Conservation (phyloP, 1,140 invertebrate species). For the Trachymyrmex cornetzi region DNA sequence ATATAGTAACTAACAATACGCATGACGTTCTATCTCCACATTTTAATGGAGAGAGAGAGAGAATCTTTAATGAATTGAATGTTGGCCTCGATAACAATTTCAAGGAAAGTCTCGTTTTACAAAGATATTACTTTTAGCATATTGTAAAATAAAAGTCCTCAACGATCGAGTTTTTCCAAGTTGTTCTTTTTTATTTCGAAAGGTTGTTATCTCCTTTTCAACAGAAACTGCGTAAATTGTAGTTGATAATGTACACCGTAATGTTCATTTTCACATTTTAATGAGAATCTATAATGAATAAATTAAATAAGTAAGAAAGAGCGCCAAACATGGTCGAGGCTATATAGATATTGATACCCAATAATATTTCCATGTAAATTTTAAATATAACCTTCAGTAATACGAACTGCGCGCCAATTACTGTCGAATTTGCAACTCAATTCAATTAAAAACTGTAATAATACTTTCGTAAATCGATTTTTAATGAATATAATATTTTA, state of each 20-base stretch:
- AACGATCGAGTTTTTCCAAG: neutral
- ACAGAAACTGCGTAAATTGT: neutral
- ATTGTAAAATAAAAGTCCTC: neutral
- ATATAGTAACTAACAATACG: neutral
- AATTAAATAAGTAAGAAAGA: too few species aligned
- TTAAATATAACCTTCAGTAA: too few species aligned
- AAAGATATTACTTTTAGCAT: neutral
- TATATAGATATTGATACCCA: too few species aligned
- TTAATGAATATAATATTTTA: neutral
- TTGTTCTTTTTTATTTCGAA: neutral
- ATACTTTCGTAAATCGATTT: too few species aligned
- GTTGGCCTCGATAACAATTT: neutral
- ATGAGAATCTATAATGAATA: slow-evolving; percentile 1
- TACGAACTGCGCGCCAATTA: too few species aligned
- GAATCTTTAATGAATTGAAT: neutral
- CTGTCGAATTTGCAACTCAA: too few species aligned
- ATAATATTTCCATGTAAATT: too few species aligned
- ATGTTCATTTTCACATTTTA: neutral
- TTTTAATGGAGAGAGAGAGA: neutral
- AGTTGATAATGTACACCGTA: neutral
- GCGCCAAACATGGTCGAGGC: too few species aligned
- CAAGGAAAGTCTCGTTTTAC: neutral
- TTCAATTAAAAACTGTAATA: too few species aligned
- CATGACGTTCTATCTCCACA: neutral
- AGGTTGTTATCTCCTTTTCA: neutral